These are phyloP conservation scores for Phasianus colchicus DNA, from an alignment of 2,113 vertebrate species.

Conservation along the genomic window DNA sequence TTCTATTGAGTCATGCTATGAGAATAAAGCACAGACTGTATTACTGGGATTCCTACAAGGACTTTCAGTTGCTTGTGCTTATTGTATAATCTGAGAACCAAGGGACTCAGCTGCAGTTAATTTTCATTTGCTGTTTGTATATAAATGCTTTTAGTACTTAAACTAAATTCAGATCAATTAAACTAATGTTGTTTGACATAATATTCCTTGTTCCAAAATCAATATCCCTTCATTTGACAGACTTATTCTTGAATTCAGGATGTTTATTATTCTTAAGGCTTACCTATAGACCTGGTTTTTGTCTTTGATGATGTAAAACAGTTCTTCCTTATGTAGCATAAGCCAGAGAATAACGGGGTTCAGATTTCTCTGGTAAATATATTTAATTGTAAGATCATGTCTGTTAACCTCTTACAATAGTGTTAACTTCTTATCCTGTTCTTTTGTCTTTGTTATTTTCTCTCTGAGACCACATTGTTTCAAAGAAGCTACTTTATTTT, in stretches of 20 bases:
- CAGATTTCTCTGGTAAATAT: slow-evolving; percentile 84
- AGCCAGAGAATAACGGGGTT: slow-evolving; percentile 79
- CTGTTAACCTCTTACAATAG: slow-evolving; percentile 67
- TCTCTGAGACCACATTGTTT: background rate
- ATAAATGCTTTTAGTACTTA: slow-evolving; percentile 87
- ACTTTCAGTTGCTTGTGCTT: slow-evolving; percentile 47
- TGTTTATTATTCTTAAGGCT: slow-evolving; percentile 90
- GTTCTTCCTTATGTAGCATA: slow-evolving; percentile 77
- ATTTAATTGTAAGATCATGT: slow-evolving; percentile 82
- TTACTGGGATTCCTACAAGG: slow-evolving; percentile 47
- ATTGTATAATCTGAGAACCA: slow-evolving; percentile 71
- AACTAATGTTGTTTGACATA: slow-evolving; percentile 86
- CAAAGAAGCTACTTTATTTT: background rate
- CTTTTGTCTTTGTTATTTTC: slow-evolving; percentile 59
- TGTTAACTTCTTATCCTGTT: slow-evolving; percentile 46
- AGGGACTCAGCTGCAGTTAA: slow-evolving; percentile 82
- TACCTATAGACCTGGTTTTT: slow-evolving; percentile 88
- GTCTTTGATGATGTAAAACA: slow-evolving; percentile 87
- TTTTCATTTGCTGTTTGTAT: slow-evolving; percentile 85
- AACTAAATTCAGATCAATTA: slow-evolving; percentile 88
- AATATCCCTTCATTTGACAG: slow-evolving; percentile 85
- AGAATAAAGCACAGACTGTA: slow-evolving; percentile 67
- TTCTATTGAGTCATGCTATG: slow-evolving; percentile 58
- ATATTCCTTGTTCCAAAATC: slow-evolving; percentile 87
- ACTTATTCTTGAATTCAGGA: slow-evolving; percentile 84